Base-by-base conservation (phyloP, 2,113 vertebrate species). In the Petroica traversi region DNA sequence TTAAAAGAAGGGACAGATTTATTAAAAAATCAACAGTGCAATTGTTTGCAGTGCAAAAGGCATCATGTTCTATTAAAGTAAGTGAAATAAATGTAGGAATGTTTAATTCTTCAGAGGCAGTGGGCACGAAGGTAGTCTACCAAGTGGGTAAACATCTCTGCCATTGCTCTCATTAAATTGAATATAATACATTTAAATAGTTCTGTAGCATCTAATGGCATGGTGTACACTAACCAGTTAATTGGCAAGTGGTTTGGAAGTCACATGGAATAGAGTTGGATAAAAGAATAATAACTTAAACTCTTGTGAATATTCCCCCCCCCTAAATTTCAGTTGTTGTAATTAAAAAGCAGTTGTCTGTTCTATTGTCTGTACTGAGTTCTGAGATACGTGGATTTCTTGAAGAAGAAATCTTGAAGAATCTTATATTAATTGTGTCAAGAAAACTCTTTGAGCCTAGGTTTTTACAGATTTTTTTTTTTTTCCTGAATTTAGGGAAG, bases 171-270 rank as follows among this genome's bases (percentile, higher is more conserved):
- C 14, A 28, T 54, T 57, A 87, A 57, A 64, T 80, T 68, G 61
- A 14, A 63, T 69, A 17, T 12, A 74, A 66, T 73, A 80, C 28
- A 63, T 85, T 5, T 31, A 61, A 85, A 16, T 91, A 62, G 66
- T 86, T 86, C 34, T 86, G 3, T 77, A 49, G 31, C 36, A 72
- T 36, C 22, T 83, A 23, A 73, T 66, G 81, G 41, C 19, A 24
- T 81, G 61, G 28, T 89, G 34, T 33, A 45, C 24, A 12, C 24
- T 86, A 76, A 61, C 24, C 33, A 54, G 19, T 57, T 77, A 33
- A 41, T 54, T 45, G 16, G 51, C 66, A 94, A 89, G 83, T 93
- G 74, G 68, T 83, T 94, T 96, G 83, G 73, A 93, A 88, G 88
- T 85, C 8, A 2, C 40, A 13, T 89, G 74, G 88, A 80, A 89